Evolutionary conservation across 2,113 vertebrate species (phyloP), one percentile per base, ranked within the genome.

Genomic region (Cebus imitator): DNA sequence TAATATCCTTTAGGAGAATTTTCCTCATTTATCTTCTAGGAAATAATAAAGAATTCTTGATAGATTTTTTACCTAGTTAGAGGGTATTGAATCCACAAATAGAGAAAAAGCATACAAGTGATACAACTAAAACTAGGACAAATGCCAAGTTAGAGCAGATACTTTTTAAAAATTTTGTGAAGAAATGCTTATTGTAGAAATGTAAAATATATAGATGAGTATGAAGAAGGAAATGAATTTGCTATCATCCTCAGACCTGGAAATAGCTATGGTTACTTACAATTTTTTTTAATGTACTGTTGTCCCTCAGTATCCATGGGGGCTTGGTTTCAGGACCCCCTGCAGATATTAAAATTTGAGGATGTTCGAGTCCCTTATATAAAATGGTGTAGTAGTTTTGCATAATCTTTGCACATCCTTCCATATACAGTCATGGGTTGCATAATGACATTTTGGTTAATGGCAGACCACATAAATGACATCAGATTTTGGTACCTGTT

Each of bases 151-250:
- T 78, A 18, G 5, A 66, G 61, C 27, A 92, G 5, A 55, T 52
- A 52, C 52, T 85, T 90, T 79, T 25, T 0, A n/a, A 50, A n/a
- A 86, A 89, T 79, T 81, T 57, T 87, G 17, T 48, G 8, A 58
- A 50, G 70, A 94, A 86, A 32, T 30, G 27, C 17, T 76, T 16
- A 37, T 37, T 73, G 2, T 78, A 94, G 64, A 94, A 82, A 57
- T 96, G 72, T 89, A 57, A 40, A 81, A 37, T 55, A 27, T 70
- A 66, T 30, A 87, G 5, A 55, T 40, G 17, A 90, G 17, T 84
- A 87, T 92, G 92, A 90, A 87, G 52, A 40, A 91, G 64, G 68
- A 85, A 70, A 66, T 66, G 30, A 88, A 91, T 68, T 80, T 76
- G 9, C 45, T 68, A 3, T 78, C 30, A 40, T 92, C 76, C 50